Conservation (phyloP, 2,113 vertebrate species). For the Sceloporus tristichus region DNA sequence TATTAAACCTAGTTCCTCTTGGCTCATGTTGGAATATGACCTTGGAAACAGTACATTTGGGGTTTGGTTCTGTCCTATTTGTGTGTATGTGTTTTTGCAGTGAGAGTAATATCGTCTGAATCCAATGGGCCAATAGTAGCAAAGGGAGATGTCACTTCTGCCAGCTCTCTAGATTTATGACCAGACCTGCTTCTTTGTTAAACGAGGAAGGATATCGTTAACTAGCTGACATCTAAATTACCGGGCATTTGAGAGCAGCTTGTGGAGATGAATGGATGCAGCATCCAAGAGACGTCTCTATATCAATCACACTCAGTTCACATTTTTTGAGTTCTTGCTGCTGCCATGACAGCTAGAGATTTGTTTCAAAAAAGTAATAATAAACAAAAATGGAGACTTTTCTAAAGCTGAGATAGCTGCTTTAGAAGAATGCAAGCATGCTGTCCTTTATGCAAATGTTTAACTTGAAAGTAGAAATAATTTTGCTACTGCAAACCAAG, state of each 20-base stretch:
- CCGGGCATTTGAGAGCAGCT: slow-evolving; percentile 33
- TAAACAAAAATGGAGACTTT: slow-evolving; percentile 20
- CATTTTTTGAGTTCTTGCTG: slow-evolving; percentile 28
- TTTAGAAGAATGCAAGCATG: slow-evolving; percentile 3
- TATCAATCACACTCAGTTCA: slow-evolving; percentile 41
- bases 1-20: not conserved
- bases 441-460: slow-evolving; percentile 21
- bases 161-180: slow-evolving; percentile 34
- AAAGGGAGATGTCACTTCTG: slow-evolving; percentile 23
- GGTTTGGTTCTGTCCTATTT: not conserved
- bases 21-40: not conserved
- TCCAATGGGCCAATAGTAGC: slow-evolving; percentile 12
- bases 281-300: slow-evolving; percentile 10
- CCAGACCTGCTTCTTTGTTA: slow-evolving; percentile 13
- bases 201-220: slow-evolving; percentile 37
- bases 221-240: slow-evolving; percentile 48
- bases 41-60: not conserved
- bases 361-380: slow-evolving; percentile 18
- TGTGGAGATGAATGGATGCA: slow-evolving; percentile 33
- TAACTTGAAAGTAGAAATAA: slow-evolving; percentile 28
- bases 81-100: not conserved
- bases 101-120: not conserved
- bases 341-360: slow-evolving; percentile 31
- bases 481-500: slow-evolving; percentile 15
- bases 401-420: slow-evolving; percentile 12